Evolutionary conservation across 2,888 invertebrate species (phyloP), one percentile per base, ranked within the genome.

Genomic region (Caenorhabditis sp.): DNA sequence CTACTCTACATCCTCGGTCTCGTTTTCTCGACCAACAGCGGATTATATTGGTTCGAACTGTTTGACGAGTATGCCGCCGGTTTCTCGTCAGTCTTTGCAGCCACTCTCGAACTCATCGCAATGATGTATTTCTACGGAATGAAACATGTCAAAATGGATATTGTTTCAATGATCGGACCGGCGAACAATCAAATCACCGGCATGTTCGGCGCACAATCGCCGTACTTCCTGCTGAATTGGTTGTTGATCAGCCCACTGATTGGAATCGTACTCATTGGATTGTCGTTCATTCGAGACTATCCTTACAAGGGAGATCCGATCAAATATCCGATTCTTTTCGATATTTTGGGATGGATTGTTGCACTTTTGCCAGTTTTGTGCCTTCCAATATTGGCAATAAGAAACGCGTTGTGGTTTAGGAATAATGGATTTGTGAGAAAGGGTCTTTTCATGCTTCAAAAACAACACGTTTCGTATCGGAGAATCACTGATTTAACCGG

Each of bases 1-100:
- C 24, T 66, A 19, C 61, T 79, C 17, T 83, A 78, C 55, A 58
- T 74, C 36, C 27, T 55, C 23, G 83, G 83, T 17, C 53, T 77
- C 21, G 23, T 78, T 10, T 71, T 83, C 62, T 71, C 70, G 43
- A 80, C 81, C 1, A 63, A 55, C 17, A 66, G 66, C 10, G 71
- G 71, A 19, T n/a, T 54, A 37, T 71, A 66, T 54, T 71, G 71
- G 71, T 71, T 71, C 49, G 66, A 71, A 12, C 53, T 71, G 57
- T 71, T 66, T 27, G 71, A 71, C 27, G 71, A 71, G 19, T 71
- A 71, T 27, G 60, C 71, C 17, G 63, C 66, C 17, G 71, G 71
- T 8, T 23, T 59, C 43, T 17, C 43, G 5, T 23, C 59, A 21
- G 19, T 27, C 21, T 5, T 36, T 17, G 5, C 12, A 17, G 37